These are phyloP conservation scores for Copidosoma aretas DNA, from an alignment of 2,888 invertebrate genomes.

Conservation along the genomic window DNA sequence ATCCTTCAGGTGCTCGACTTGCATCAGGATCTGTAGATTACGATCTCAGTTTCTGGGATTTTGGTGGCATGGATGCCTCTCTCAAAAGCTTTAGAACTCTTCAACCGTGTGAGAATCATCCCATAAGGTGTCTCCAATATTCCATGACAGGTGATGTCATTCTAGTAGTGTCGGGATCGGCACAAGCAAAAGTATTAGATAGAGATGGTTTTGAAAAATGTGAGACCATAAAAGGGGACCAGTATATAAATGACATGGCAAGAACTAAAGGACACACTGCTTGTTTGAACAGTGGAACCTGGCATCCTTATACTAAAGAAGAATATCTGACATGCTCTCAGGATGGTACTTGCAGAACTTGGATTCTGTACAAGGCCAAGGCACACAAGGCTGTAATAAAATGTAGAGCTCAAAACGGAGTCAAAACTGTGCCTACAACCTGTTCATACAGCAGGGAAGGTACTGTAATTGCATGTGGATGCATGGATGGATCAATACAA, in stretches of 20 bases:
- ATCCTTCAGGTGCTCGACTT: constrained; percentile 91
- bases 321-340: constrained; percentile 95
- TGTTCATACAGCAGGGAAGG: constrained; percentile 87
- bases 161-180: constrained; percentile 89
- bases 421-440: constrained; percentile 84
- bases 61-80: constrained; percentile 96
- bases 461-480: constrained; percentile 86
- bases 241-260: constrained; percentile 94
- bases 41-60: constrained; percentile 97
- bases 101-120: constrained; percentile 96
- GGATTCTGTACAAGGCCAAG: constrained; percentile 83
- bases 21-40: constrained; percentile 95
- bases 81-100: constrained; percentile 89
- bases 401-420: constrained; percentile 83
- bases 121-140: constrained; percentile 88
- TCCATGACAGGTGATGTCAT: constrained; percentile 94
- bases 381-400: constrained; percentile 86
- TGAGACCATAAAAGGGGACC: constrained; percentile 95
- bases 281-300: constrained; percentile 83
- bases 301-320: constrained; percentile 90
- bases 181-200: constrained; percentile 92
- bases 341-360: constrained; percentile 91
- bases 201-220: constrained; percentile 92
- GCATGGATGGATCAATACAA: constrained; percentile 93
- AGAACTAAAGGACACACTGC: constrained; percentile 95